Conservation (phyloP, 2,888 invertebrate species). For the Eristalis arbustorum region DNA sequence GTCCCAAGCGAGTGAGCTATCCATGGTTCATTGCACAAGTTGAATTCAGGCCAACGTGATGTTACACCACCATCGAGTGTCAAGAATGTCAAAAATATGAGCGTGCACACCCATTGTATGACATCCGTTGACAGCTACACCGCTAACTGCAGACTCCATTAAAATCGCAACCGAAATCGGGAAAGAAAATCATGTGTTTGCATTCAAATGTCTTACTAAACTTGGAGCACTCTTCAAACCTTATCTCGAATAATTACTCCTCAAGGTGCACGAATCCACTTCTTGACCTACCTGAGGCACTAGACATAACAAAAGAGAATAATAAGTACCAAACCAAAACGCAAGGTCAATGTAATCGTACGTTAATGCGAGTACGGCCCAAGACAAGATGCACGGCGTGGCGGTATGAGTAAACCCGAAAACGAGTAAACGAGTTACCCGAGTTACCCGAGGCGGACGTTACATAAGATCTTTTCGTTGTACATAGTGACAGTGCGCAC, state of each 20-base stretch:
- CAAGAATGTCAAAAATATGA: background rate
- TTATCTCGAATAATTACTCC: conserved; percentile 17
- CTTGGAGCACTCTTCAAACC: background rate
- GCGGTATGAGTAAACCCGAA: background rate
- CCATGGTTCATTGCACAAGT: no score
- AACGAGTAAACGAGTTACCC: background rate
- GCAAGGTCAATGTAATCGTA: conserved; percentile 43
- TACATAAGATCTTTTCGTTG: conserved; percentile 20
- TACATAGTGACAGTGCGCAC: background rate
- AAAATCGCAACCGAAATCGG: background rate
- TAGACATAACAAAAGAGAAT: background rate
- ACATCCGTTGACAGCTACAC: background rate
- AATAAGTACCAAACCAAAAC: background rate
- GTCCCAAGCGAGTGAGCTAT: no score
- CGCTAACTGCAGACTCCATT: background rate
- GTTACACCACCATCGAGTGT: no score
- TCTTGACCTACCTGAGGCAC: conserved; percentile 19
- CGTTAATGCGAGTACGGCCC: background rate
- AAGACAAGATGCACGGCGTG: background rate
- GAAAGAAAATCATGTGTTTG: background rate
- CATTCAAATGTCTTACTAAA: conserved; percentile 8
- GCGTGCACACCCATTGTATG: background rate
- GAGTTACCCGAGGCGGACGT: conserved; percentile 29
- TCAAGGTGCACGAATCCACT: background rate
- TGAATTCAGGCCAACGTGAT: no score